Percentiles rank a stretch among this genome's conserved stretches.
phyloP scores from a whole-genome alignment of 2,888 invertebrate species.

The Eupsilia transversa region DNA sequence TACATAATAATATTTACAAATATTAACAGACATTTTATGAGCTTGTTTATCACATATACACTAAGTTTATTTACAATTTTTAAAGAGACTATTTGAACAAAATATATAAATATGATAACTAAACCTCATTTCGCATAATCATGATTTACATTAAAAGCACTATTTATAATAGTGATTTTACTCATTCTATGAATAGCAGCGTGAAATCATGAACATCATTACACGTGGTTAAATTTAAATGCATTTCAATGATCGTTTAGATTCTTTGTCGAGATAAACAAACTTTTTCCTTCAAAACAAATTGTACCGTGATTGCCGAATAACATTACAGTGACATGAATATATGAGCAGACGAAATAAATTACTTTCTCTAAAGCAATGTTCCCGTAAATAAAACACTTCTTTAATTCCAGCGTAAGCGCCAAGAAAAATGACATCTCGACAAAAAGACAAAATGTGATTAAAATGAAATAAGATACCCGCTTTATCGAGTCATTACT shows the following conservation, averaged over 20 bases:
- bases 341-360: slow-evolving; percentile 16
- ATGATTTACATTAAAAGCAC: slow-evolving; percentile 44
- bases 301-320: slow-evolving; percentile 61
- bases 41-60: slow-evolving; percentile 72
- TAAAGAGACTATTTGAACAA: slow-evolving; percentile 28
- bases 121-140: slow-evolving; percentile 6
- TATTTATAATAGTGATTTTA: slow-evolving; percentile 49
- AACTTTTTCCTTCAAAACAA: slow-evolving; percentile 24
- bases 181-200: slow-evolving; percentile 25
- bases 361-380: slow-evolving; percentile 10
- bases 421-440: not conserved
- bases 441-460: slow-evolving; percentile 19
- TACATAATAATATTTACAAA: slow-evolving; percentile 81
- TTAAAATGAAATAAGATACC: slow-evolving; percentile 24
- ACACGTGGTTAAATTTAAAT: not conserved
- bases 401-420: not conserved
- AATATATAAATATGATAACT: slow-evolving; percentile 34
- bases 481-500: slow-evolving; percentile 33
- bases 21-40: slow-evolving; percentile 75
- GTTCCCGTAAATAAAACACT: slow-evolving; percentile 9
- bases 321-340: slow-evolving; percentile 17
- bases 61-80: slow-evolving; percentile 67
- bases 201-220: not conserved
- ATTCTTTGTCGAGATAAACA: slow-evolving; percentile 21
- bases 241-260: slow-evolving; percentile 9